Evolutionary conservation across 2,797 vertebrate genomes (phyloP).

Genomic region (Sus cebifrons): DNA sequence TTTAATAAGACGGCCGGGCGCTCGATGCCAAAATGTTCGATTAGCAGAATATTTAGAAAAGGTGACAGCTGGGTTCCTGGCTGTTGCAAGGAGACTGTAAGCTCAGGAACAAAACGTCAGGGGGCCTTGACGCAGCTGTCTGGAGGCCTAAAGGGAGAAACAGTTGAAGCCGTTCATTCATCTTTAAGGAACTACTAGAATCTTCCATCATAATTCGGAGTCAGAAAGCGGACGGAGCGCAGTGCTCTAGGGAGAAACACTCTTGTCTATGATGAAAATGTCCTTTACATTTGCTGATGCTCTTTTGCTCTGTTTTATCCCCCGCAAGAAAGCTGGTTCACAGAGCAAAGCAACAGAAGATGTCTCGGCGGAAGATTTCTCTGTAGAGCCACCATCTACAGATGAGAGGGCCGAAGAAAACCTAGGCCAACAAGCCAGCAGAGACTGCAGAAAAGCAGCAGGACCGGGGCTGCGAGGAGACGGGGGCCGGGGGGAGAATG

Average conservation of each 20-base stretch:
- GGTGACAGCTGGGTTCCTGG: background rate
- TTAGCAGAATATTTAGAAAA: conserved; percentile 47
- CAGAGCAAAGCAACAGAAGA: conserved; percentile 27
- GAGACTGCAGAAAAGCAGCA: background rate
- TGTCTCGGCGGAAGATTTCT: background rate
- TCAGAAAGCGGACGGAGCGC: background rate
- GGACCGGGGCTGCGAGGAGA: background rate
- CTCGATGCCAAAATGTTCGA: conserved; percentile 16
- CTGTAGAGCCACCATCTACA: background rate
- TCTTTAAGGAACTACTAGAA: conserved; percentile 53
- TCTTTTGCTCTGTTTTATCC: conserved; percentile 45
- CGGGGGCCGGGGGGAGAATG: background rate
- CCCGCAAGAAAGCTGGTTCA: conserved; percentile 1
- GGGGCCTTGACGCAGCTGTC: background rate
- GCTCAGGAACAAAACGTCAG: conserved; percentile 29
- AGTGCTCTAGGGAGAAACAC: background rate
- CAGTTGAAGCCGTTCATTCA: background rate
- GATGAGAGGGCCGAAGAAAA: conserved; percentile 47
- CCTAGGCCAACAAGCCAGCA: background rate
- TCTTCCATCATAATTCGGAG: conserved; percentile 2
- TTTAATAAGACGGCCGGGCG: conserved; percentile 30
- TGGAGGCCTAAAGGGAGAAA: background rate
- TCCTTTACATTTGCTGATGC: conserved; percentile 11
- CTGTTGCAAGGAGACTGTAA: background rate
- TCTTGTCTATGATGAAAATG: background rate